Evolutionary conservation across 2,888 invertebrate genomes (phyloP), one percentile per base, ranked within the genome.

Genomic region (Phragmatobia fuliginosa): DNA sequence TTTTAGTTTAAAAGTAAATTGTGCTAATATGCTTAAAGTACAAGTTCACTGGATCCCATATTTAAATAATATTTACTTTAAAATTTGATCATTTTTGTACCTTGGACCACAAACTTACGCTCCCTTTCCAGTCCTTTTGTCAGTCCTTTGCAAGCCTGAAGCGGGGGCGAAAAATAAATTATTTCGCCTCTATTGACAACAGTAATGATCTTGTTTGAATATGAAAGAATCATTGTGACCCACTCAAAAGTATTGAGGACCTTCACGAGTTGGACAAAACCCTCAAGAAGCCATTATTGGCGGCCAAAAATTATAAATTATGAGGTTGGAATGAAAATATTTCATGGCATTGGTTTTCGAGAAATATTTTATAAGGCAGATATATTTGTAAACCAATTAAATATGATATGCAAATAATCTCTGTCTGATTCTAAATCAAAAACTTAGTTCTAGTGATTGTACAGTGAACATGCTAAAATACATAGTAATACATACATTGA

Each of bases 131-230:
- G 82, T 75, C 78, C 64, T 73, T 83, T 77, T 77, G 77, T 77
- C 74, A 76, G 78, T 78, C 71, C 73, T 79, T 72, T 71, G 70
- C 71, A 74, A 80, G 73, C 80, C 82, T 66, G 74, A 74, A 67
- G 73, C 64, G 77, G 78, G 76, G 68, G 81, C 74, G 83, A 75
- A 83, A 86, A 84, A 85, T 85, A 86, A 84, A 85, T 87, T 83
- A 83, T 80, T 80, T 83, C 82, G 62, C 72, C 71, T 77, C 70
- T 72, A 81, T 83, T 83, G 85, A 83, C 81, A 78, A 70, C 79
- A 75, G 82, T 85, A 85, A 87, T 81, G 84, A 87, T 79, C 81
- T 83, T 83, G 84, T 87, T 83, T 78, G 74, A 76, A 80, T 81
- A 73, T 72, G 72, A 76, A 71, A 77, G 68, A 76, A 77, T 75